These are phyloP conservation scores for Eurypyga helias DNA, from an alignment of 2,113 vertebrate genomes.

Conservation along the genomic window DNA sequence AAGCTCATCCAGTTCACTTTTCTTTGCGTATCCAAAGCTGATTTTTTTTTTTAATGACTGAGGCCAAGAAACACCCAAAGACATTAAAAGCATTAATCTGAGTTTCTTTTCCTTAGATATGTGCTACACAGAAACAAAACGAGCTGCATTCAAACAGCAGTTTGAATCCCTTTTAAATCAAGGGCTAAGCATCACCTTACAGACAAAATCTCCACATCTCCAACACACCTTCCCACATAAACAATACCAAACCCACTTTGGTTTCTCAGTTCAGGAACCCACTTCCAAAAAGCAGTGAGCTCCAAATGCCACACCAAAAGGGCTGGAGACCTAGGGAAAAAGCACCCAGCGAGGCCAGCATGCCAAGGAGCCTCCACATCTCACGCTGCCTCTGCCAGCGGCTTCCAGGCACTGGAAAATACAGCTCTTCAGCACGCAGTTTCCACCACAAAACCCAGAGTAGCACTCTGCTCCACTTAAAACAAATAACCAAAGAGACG, in stretches of 20 bases:
- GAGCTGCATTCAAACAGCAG: not conserved
- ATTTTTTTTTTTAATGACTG: not conserved
- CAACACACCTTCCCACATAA: not conserved
- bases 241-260: not conserved
- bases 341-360: not conserved
- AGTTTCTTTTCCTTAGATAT: slow-evolving; percentile 21
- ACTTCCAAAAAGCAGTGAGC: not conserved
- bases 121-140: not conserved
- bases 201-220: not conserved
- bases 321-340: not conserved
- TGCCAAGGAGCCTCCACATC: not conserved
- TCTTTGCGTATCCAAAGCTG: not conserved
- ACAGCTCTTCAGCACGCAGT: not conserved
- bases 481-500: slow-evolving; percentile 24
- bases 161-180: not conserved
- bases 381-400: not conserved
- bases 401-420: slow-evolving; percentile 22
- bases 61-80: not conserved
- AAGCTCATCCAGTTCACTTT: not conserved
- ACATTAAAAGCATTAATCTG: slow-evolving; percentile 10
- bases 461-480: not conserved
- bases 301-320: not conserved
- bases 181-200: not conserved
- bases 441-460: slow-evolving; percentile 7
- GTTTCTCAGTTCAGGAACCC: not conserved